A percentile compares a stretch with the other conserved stretches of the same genome.
Conservation (phyloP, 2,113 vertebrate species). For the Phaethornis superciliosus region DNA sequence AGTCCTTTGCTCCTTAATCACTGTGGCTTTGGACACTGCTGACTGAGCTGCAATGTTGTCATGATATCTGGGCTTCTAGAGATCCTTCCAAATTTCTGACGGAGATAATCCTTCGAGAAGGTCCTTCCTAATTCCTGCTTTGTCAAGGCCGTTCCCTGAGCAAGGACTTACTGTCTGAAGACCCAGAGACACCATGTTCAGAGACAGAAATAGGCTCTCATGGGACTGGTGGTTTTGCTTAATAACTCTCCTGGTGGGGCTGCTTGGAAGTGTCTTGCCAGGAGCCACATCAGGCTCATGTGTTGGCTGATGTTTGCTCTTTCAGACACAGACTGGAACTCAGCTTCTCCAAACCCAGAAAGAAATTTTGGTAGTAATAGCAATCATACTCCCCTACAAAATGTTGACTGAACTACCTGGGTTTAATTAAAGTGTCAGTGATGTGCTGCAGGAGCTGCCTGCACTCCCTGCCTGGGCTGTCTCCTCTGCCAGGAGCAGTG, state of each 20-base stretch:
- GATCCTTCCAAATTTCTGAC: background rate
- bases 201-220: background rate
- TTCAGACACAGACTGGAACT: background rate
- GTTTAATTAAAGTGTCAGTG: background rate
- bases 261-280: background rate
- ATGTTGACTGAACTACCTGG: background rate
- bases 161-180: background rate
- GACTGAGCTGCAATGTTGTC: background rate
- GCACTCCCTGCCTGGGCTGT: background rate
- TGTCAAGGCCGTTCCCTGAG: background rate
- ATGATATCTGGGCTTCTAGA: background rate
- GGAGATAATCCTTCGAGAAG: background rate
- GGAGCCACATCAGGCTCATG: background rate
- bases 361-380: background rate
- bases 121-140: background rate
- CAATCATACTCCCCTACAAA: background rate
- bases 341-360: background rate
- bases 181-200: background rate
- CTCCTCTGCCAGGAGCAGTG: background rate
- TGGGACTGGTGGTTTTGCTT: background rate
- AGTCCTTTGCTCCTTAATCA: background rate
- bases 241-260: background rate
- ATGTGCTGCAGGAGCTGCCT: background rate
- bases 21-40: background rate
- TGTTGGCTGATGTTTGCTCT: background rate